Percentiles rank a stretch among this genome's conserved stretches.
Evolutionary conservation across 2,888 invertebrate species (phyloP).

Genomic region (Eustalomyia histrio): DNA sequence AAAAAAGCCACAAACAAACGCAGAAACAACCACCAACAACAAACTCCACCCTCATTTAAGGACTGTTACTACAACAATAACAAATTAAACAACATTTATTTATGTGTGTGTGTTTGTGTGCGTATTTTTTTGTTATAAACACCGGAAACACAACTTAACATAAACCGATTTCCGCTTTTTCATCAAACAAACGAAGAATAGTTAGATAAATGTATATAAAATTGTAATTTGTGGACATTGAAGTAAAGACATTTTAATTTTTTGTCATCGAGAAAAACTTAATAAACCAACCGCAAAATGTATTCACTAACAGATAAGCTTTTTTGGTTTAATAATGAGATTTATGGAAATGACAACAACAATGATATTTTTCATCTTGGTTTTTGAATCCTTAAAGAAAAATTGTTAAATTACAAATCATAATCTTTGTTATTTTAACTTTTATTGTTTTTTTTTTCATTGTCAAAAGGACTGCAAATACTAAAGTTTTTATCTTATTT

Average conservation of each 20-base stretch:
- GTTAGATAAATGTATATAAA: conserved; percentile 41
- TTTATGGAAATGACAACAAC: conserved; percentile 56
- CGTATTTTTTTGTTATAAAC: conserved; percentile 17
- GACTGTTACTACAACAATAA: conserved; percentile 22
- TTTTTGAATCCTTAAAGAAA: conserved; percentile 46
- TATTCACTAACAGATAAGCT: conserved; percentile 58
- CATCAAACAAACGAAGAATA: conserved; percentile 25
- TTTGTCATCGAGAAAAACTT: background rate
- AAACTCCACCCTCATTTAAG: conserved; percentile 1
- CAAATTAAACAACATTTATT: conserved; percentile 52
- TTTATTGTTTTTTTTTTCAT: conserved; percentile 23
- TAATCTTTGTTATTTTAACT: conserved; percentile 18
- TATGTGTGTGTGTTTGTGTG: conserved; percentile 38
- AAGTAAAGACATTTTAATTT: conserved; percentile 20
- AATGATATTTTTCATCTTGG: conserved; percentile 28
- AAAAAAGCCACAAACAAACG: conserved; percentile 34
- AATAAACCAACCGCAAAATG: conserved; percentile 59
- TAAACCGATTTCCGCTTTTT: conserved; percentile 61
- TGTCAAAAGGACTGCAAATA: conserved; percentile 43
- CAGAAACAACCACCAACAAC: background rate
- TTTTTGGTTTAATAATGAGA: conserved; percentile 56
- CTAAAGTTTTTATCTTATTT: conserved; percentile 25
- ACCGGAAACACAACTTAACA: conserved; percentile 47
- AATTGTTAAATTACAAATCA: conserved; percentile 49
- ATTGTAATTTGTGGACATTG: conserved; percentile 53